A percentile compares a stretch with the other conserved stretches of the same genome.
phyloP scores from a whole-genome alignment of 2,888 invertebrate species.

The Torymus texanus region DNA sequence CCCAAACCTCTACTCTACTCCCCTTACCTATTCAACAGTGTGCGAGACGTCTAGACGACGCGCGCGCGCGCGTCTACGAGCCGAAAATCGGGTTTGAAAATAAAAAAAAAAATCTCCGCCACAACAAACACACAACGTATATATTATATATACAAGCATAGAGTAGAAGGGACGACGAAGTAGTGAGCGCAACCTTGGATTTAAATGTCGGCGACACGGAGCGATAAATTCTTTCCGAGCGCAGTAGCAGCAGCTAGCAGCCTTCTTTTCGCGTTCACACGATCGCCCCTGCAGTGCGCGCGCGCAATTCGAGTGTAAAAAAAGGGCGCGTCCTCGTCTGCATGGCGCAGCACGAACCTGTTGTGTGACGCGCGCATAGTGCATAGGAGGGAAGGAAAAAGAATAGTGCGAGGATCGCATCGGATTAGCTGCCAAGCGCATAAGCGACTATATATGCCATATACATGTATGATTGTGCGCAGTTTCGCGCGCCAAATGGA shows the following conservation, averaged over 20 bases:
- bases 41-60: too few relatives aligned
- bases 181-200: slow-evolving; percentile 7
- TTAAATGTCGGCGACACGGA: slow-evolving; percentile 23
- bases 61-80: too few relatives aligned
- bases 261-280: slow-evolving; percentile 32
- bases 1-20: too few relatives aligned
- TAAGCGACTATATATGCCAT: not conserved
- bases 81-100: too few relatives aligned
- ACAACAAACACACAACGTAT: too few relatives aligned
- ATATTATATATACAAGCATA: too few relatives aligned
- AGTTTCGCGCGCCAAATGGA: too few relatives aligned
- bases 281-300: not conserved
- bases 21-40: too few relatives aligned
- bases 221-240: slow-evolving; percentile 45
- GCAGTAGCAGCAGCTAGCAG: not conserved
- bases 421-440: not conserved
- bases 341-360: slow-evolving; percentile 27
- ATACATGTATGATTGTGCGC: not conserved
- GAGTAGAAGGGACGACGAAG: too few relatives aligned
- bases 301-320: slow-evolving; percentile 37
- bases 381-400: not conserved
- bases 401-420: not conserved
- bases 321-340: slow-evolving; percentile 18
- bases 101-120: too few relatives aligned
- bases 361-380: slow-evolving; percentile 1